Evolutionary conservation across 37 sponge, comb jelly and placozoan species (phyloP), one percentile per base, ranked within the genome.

Genomic region (Eunapius fragilis): DNA sequence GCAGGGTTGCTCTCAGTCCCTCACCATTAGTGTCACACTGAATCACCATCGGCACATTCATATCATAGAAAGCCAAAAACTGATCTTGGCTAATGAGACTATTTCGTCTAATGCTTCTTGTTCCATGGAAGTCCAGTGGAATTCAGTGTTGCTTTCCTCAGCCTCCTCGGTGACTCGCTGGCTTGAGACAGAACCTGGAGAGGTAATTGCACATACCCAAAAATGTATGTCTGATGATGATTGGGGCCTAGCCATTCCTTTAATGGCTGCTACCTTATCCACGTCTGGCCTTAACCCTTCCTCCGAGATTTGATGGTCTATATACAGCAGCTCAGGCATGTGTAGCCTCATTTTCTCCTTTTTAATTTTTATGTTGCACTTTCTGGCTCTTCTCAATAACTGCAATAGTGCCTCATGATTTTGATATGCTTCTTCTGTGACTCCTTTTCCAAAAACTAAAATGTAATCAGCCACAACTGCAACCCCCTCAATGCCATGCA

Each of bases 131-230:
- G n/a, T n/a, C n/a, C 81, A 87, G 75, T 87, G 81, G 74, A 74
- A 87, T 2, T 87, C 87, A 33, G 67, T 35, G 32, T 80, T 74
- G 67, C 80, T 80, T 35, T 87, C 81, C 67, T 58, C 25, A 87
- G 81, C 34, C 32, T 49, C 49, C 75, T 31, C 33, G 72, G 74
- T 71, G 81, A 81, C 73, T 49, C 74, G 17, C 67, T 23, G 22
- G 70, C 30, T 50, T 82, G 72, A 45, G 84, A 83, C 6, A 74
- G 30, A 89, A 89, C 69, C 72, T 78, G 13, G 74, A 49, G 33
- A 89, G 68, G 85, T 78, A 89, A 3, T 70, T 89, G 26, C 68
- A 35, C 84, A 78, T 89, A 19, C 89, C 89, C 69, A 89, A 28
- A 28, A 89, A 77, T 71, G 83, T 12, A 90, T 25, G 34, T 79